Percentiles rank a stretch among this genome's conserved stretches.
Conservation (phyloP, 2,797 vertebrate genomes). For the Podargus strigoides region DNA sequence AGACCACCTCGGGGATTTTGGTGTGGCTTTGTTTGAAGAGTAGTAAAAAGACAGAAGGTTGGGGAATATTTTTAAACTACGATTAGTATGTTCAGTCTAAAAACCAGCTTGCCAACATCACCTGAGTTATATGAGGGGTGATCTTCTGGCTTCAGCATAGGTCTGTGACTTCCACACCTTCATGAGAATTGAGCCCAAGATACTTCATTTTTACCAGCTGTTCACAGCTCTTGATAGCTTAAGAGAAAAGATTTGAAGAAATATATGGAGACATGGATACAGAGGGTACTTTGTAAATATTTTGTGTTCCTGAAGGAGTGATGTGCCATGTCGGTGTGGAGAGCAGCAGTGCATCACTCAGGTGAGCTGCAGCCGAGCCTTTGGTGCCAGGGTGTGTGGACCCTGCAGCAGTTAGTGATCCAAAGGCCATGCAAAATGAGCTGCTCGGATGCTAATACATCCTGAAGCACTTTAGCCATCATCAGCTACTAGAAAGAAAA, state of each 20-base stretch:
- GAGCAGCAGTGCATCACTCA: neutral
- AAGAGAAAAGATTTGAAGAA: neutral
- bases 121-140: neutral
- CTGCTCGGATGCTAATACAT: neutral
- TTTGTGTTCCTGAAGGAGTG: neutral
- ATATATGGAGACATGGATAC: accelerated
- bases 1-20: neutral
- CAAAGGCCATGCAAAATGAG: neutral
- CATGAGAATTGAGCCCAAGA: neutral
- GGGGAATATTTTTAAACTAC: neutral
- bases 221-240: neutral
- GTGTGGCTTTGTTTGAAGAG: neutral
- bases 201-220: neutral
- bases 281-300: neutral
- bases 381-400: no score
- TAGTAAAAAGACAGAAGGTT: neutral
- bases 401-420: neutral
- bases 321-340: neutral
- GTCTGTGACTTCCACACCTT: neutral
- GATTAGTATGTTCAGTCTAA: neutral
- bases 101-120: neutral
- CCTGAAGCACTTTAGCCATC: neutral
- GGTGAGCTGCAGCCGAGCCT: neutral
- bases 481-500: neutral
- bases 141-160: neutral